Evolutionary conservation across 2,113 vertebrate genomes (phyloP), one percentile per base, ranked within the genome.

Genomic region (Cheirogaleus medius): DNA sequence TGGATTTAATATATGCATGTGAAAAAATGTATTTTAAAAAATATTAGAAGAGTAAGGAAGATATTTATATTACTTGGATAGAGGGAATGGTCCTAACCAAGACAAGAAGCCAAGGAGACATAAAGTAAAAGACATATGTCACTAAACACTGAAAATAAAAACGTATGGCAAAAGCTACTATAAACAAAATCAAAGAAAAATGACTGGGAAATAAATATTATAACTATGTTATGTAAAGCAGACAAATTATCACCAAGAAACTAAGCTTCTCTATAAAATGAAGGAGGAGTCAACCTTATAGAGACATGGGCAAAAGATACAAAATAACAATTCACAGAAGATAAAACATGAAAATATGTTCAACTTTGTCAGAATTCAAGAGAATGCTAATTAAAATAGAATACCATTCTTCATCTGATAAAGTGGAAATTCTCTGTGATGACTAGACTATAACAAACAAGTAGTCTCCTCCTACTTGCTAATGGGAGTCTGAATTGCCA

Each of bases 331-430:
- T 44, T 95, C 66, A 66, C 37, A 94, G 68, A 91, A 76, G 34
- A 58, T 42, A 42, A 94, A 97, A 88, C 76, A 63, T 17, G 47
- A 91, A 96, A 97, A 88, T 81, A 63, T 17, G 47, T 4, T 84
- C 80, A 49, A 52, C 17, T 39, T 90, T 8, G 39, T 27, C 39
- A 95, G 92, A 92, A 94, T 63, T 86, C 86, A 94, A 56, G 60
- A 44, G 25, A 74, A 95, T 90, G 4, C 64, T 82, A 96, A 66
- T 91, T 21, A 88, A 96, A 83, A 64, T 4, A 81, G 56, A 68
- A 60, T 9, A 76, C 8, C 29, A 69, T n/a, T 90, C 37, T 49
- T 95, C 37, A 90, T 14, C 5, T 47, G 52, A 37, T 20, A 83
- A 21, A 73, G 29, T 42, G 73, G 32, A 34, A 63, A 66, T 25